Evolutionary conservation across 1,140 invertebrate genomes (phyloP).

Genomic region (Paracyclopina nana): DNA sequence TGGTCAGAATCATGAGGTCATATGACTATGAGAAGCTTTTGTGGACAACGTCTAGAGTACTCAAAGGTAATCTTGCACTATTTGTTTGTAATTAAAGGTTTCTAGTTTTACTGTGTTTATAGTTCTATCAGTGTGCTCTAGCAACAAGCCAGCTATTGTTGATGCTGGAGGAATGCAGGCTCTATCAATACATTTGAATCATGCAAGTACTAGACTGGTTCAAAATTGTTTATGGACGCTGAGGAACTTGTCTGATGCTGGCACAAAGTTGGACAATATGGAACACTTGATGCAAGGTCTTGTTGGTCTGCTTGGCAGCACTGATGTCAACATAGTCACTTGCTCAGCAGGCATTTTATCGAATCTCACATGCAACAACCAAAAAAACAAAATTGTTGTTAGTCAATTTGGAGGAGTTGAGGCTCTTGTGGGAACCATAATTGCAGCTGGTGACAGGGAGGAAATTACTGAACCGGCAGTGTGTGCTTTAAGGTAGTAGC

Average conservation of each 20-base stretch:
- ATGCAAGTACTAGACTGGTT: slow-evolving; percentile 65
- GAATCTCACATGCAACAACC: slow-evolving; percentile 97
- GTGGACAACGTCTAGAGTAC: slow-evolving; percentile 90
- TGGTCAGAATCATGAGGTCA: slow-evolving; percentile 91
- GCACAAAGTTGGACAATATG: slow-evolving; percentile 43
- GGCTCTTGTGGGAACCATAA: slow-evolving; percentile 77
- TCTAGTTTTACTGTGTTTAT: too few relatives aligned
- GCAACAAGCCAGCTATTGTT: slow-evolving; percentile 93
- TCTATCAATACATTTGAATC: slow-evolving; percentile 76
- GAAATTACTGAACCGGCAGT: slow-evolving; percentile 94
- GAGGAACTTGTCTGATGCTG: slow-evolving; percentile 91
- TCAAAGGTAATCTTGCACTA: slow-evolving; percentile 59
- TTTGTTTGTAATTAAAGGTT: too few relatives aligned
- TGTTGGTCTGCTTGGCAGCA: slow-evolving; percentile 68
- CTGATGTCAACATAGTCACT: slow-evolving; percentile 87
- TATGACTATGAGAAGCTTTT: slow-evolving; percentile 95
- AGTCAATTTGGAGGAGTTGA: slow-evolving; percentile 90
- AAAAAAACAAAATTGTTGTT: slow-evolving; percentile 78
- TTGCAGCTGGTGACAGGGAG: slow-evolving; percentile 83
- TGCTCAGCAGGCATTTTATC: slow-evolving; percentile 94
- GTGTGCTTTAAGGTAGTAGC: too few relatives aligned
- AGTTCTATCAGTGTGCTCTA: slow-evolving; percentile 86
- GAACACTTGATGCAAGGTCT: slow-evolving; percentile 34
- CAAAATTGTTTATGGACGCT: slow-evolving; percentile 96
- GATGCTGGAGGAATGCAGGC: slow-evolving; percentile 95